phyloP scores from a whole-genome alignment of 2,113 vertebrate genomes.

The Cyprichromis sp. region DNA sequence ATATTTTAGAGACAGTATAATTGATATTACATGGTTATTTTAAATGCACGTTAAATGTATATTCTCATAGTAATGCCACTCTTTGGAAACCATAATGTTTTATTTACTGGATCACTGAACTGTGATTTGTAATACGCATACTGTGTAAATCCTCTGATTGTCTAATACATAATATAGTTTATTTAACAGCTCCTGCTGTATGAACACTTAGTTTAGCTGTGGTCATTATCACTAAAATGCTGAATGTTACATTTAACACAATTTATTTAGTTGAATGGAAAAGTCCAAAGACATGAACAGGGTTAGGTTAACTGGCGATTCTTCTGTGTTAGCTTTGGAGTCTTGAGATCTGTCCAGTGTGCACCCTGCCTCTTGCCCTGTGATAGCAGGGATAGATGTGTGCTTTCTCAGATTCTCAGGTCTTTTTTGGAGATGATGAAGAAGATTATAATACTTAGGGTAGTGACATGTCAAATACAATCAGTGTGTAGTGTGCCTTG shows the following conservation, averaged over 20 bases:
- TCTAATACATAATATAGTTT: background rate
- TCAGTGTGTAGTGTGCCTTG: background rate
- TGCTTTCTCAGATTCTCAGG: background rate
- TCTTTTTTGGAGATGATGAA: background rate
- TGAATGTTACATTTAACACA: background rate
- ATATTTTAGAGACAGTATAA: background rate
- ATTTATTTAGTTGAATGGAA: background rate
- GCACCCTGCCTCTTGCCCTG: background rate
- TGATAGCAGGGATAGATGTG: background rate
- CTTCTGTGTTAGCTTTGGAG: background rate
- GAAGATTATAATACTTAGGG: background rate
- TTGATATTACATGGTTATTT: background rate
- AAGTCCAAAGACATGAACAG: background rate
- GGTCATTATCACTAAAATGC: background rate
- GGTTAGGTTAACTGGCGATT: background rate
- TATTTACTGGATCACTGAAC: background rate
- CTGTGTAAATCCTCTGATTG: background rate
- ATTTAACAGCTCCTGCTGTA: background rate
- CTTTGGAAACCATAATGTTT: background rate
- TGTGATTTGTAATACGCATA: background rate
- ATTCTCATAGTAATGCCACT: background rate
- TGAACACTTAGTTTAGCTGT: background rate
- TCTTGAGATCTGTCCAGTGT: background rate
- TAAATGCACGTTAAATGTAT: background rate
- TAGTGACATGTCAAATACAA: background rate